Evolutionary conservation across 2,888 invertebrate genomes (phyloP).

Genomic region (Morpho deidamia): DNA sequence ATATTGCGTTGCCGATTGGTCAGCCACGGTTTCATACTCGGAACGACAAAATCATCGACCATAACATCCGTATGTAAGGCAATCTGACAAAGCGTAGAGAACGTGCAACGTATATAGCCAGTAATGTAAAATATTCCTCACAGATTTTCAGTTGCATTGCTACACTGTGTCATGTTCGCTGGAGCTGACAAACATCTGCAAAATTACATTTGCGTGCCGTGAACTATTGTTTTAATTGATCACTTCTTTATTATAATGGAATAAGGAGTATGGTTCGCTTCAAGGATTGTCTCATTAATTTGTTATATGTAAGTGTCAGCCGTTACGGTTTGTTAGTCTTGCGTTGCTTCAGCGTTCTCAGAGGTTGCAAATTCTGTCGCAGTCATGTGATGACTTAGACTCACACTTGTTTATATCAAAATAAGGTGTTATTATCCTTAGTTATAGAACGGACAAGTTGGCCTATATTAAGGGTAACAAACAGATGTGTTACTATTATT

Average conservation of each 20-base stretch:
- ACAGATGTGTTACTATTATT: too few species aligned
- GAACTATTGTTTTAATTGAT: background rate
- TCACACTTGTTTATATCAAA: background rate
- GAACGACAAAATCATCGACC: conserved; percentile 54
- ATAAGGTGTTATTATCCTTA: too few species aligned
- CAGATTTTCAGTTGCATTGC: conserved; percentile 19
- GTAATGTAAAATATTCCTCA: conserved; percentile 22
- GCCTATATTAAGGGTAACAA: too few species aligned
- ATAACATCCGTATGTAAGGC: conserved; percentile 38
- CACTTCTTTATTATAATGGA: conserved; percentile 7
- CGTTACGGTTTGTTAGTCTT: conserved; percentile 55
- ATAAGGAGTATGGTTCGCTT: conserved; percentile 3
- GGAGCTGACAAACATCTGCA: conserved; percentile 19
- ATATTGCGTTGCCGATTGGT: conserved; percentile 31
- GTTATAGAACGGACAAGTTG: too few species aligned
- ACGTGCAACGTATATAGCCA: conserved; percentile 9
- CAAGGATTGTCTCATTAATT: conserved; percentile 17
- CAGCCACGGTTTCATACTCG: conserved; percentile 26
- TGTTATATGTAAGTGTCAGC: conserved; percentile 51
- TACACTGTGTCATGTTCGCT: conserved; percentile 28
- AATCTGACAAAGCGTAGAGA: conserved; percentile 24
- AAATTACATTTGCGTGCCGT: conserved; percentile 15
- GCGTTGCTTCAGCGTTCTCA: conserved; percentile 55
- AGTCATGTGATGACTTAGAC: conserved; percentile 6
- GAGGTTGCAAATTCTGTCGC: conserved; percentile 65